These are phyloP conservation scores for Meleagris gallopavo DNA, from an alignment of 2,113 vertebrate species.

Conservation along the genomic window DNA sequence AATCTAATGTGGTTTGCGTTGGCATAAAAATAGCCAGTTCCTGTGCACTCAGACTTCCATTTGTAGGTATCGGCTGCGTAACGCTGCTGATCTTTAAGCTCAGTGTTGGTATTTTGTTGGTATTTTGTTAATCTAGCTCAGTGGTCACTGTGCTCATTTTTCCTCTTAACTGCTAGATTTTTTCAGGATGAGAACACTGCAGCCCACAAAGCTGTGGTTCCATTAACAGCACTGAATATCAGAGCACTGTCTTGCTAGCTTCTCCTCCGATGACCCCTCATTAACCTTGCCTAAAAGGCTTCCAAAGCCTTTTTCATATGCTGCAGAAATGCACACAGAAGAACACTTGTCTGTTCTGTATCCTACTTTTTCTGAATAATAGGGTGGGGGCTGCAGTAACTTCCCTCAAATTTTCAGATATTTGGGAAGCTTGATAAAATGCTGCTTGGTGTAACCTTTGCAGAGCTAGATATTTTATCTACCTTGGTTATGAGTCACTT, in stretches of 20 bases:
- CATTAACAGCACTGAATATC: conserved; percentile 47
- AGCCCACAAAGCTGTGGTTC: conserved; percentile 39
- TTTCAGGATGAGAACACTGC: conserved; percentile 68
- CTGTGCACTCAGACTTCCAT: not conserved
- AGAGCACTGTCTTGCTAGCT: conserved; percentile 16
- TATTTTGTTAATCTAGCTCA: conserved; percentile 42
- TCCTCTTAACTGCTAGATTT: conserved; percentile 43
- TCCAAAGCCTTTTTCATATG: conserved; percentile 41
- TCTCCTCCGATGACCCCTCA: conserved; percentile 64
- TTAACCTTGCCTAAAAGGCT: conserved; percentile 58
- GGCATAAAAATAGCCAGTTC: not conserved
- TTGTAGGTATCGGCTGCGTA: conserved; percentile 1
- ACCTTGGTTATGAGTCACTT: not conserved
- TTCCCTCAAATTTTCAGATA: not conserved
- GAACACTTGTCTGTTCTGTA: conserved; percentile 57
- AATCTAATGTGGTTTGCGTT: not conserved
- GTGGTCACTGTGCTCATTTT: conserved; percentile 36
- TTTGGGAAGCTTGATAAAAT: conserved; percentile 16
- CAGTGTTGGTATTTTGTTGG: conserved; percentile 49
- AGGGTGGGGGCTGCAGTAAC: not conserved
- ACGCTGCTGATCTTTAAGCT: conserved; percentile 6
- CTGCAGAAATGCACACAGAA: conserved; percentile 60
- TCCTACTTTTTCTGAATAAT: conserved; percentile 38
- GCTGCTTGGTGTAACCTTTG: not conserved
- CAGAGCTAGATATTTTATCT: not conserved